These are phyloP conservation scores for Paramormyrops kingsleyae DNA, from an alignment of 2,113 vertebrate species.

Conservation along the genomic window DNA sequence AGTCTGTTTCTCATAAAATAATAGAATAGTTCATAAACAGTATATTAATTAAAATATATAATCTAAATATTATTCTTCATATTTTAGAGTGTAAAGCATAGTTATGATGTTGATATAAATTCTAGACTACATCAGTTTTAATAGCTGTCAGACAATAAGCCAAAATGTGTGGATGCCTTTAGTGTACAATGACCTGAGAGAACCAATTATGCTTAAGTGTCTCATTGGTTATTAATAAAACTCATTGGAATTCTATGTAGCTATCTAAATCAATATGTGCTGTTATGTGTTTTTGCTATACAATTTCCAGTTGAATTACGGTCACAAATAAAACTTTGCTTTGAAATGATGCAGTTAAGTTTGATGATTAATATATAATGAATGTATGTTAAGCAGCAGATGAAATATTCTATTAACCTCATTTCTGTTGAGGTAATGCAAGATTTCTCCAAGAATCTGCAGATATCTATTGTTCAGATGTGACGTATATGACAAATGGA, in stretches of 20 bases:
- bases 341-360: not conserved
- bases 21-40: not conserved
- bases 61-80: not conserved
- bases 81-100: not conserved
- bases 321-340: not conserved
- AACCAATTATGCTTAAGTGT: not conserved
- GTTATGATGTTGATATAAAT: not conserved
- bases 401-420: not conserved
- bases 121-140: not conserved
- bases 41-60: not conserved
- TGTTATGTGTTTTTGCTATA: not conserved
- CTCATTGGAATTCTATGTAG: not conserved
- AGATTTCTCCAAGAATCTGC: not conserved
- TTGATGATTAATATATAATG: not conserved
- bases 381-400: not conserved
- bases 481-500: not conserved
- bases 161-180: not conserved
- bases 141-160: not conserved
- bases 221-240: not conserved
- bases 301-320: not conserved
- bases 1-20: not conserved
- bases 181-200: not conserved
- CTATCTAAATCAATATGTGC: not conserved
- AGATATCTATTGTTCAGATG: not conserved
- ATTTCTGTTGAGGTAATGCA: not conserved